Evolutionary conservation across 2,113 vertebrate species (phyloP).

Genomic region (Butastur rufipennis): DNA sequence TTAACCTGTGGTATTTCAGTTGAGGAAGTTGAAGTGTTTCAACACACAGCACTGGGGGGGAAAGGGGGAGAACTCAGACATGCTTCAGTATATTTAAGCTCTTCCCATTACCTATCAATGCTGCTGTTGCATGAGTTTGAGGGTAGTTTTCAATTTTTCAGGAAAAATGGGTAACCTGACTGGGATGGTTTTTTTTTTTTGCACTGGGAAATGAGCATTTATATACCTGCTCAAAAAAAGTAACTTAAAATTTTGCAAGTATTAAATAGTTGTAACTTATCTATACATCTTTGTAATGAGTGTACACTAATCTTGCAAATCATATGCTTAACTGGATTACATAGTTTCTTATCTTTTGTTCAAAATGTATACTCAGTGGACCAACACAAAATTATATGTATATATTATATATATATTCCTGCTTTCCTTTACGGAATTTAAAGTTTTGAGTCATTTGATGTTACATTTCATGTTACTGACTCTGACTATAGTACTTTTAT

Average conservation of each 20-base stretch:
- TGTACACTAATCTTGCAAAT: constrained; percentile 72
- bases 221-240: constrained; percentile 67
- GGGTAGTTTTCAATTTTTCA: constrained; percentile 41
- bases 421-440: constrained; percentile 67
- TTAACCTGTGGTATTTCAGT: constrained; percentile 67
- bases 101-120: constrained; percentile 29
- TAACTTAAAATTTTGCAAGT: constrained; percentile 68
- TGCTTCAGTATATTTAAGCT: constrained; percentile 44
- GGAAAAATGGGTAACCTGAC: constrained; percentile 65
- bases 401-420: constrained; percentile 77
- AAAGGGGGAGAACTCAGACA: constrained; percentile 32
- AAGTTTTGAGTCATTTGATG: constrained; percentile 69
- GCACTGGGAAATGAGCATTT: constrained; percentile 75
- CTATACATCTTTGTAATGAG: constrained; percentile 71
- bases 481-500: constrained; percentile 64
- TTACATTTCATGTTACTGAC: constrained; percentile 70
- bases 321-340: constrained; percentile 76
- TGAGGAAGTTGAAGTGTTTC: constrained; percentile 46
- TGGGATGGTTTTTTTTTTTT: constrained; percentile 68
- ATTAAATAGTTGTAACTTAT: constrained; percentile 71
- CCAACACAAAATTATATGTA: constrained; percentile 78
- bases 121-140: constrained; percentile 26
- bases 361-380: constrained; percentile 76
- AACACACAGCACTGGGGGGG: neutral
- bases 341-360: constrained; percentile 75